Evolutionary conservation across 2,113 vertebrate genomes (phyloP).

Genomic region (Tychaedon coryphoeus): DNA sequence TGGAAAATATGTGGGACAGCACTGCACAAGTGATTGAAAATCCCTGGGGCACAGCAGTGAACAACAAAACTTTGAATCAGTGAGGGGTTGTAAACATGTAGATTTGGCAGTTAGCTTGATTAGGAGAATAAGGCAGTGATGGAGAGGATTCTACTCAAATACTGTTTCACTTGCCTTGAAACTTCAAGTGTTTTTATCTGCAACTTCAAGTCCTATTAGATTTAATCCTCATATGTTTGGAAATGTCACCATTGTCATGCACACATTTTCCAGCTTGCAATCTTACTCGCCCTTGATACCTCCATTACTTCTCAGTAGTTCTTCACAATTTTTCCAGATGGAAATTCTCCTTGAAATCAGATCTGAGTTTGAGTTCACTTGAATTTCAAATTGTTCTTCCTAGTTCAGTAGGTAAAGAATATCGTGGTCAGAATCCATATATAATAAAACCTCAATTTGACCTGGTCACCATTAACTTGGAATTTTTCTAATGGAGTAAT

Average conservation of each 20-base stretch:
- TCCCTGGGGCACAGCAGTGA: not conserved
- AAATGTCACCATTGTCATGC: not conserved
- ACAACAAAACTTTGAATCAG: not conserved
- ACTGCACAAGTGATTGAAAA: not conserved
- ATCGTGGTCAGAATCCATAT: not conserved
- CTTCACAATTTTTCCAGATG: conserved; percentile 29
- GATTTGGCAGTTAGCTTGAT: not conserved
- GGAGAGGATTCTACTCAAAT: not conserved
- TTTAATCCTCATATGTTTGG: not conserved
- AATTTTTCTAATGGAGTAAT: not conserved
- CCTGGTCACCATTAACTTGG: not conserved
- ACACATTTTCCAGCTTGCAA: not conserved
- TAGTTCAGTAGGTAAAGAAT: not conserved
- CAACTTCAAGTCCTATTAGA: not conserved
- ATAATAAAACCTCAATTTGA: not conserved
- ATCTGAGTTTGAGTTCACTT: conserved; percentile 34
- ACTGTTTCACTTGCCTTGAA: not conserved
- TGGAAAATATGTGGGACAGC: conserved; percentile 9
- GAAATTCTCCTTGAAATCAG: conserved; percentile 54
- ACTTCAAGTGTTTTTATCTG: conserved; percentile 3
- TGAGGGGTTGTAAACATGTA: not conserved
- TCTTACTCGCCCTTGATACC: not conserved
- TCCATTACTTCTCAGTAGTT: conserved; percentile 4
- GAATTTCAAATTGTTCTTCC: conserved; percentile 51
- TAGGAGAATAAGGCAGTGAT: not conserved